Evolutionary conservation across 1,140 invertebrate species (phyloP), one percentile per base, ranked within the genome.

Genomic region (Pogonomyrmex barbatus): DNA sequence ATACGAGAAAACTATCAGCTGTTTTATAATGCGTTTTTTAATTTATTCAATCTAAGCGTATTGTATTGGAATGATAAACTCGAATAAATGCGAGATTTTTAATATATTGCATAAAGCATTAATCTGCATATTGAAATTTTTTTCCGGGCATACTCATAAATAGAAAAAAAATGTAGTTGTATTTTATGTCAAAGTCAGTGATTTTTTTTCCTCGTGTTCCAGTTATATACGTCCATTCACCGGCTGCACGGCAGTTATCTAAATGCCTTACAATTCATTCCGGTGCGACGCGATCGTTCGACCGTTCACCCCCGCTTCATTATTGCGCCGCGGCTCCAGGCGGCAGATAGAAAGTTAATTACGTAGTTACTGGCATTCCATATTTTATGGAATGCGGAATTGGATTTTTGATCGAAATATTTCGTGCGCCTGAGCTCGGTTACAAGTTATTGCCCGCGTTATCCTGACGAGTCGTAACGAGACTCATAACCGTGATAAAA

Each of bases 341-440:
- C 73, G 12, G 24, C 33, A 54, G 77, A 52, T 79, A 67, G 47
- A 81, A 81, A 81, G 77, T 81, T 81, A 81, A 81, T 81, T 83
- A 83, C 79, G 70, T 62, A 83, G 79, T 83, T 83, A 83, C 54
- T n/a, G 68, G 79, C 79, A 83, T 83, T 83, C 68, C 79, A 83
- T 83, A 83, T 83, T 83, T 83, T 83, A 83, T 83, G 68, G 47
- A 62, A 73, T 42, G 79, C 33, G 79, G 54, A 60, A 83, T 83
- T 83, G 79, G 79, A 83, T 83, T 83, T 83, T 83, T 83, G 79
- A 83, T 83, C 79, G 68, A 62, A 58, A 83, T 60, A 83, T 83
- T 75, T 73, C 56, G 42, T 60, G 67, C 30, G 42, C 6, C 50
- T 3, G 42, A 6, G 10, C 17, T n/a, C n/a, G 67, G 24, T n/a